A percentile compares a stretch with the other conserved stretches of the same genome.
These are phyloP conservation scores for Probosciger aterrimus DNA, from an alignment of 2,113 vertebrate species.

Conservation along the genomic window DNA sequence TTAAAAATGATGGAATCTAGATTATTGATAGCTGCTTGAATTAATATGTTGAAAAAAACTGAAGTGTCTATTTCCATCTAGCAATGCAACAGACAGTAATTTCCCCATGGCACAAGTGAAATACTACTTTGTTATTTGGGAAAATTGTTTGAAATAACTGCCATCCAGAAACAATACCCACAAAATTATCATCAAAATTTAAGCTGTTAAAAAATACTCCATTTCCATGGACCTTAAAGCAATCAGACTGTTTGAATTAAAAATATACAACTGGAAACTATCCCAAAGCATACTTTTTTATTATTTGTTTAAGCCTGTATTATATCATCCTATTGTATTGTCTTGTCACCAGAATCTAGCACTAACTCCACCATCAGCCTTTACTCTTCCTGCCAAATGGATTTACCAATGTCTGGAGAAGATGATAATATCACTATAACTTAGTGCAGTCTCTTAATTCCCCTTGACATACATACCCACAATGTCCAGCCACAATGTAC, in stretches of 20 bases:
- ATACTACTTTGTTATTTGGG: background rate
- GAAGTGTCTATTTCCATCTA: background rate
- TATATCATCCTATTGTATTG: background rate
- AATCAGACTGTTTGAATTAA: background rate
- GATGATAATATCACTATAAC: background rate
- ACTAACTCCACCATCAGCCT: background rate
- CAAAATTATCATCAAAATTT: background rate
- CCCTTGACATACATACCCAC: background rate
- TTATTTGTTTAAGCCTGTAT: background rate
- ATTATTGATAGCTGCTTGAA: background rate
- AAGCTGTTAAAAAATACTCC: background rate
- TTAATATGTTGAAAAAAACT: background rate
- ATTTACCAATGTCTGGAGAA: background rate
- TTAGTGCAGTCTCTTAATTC: background rate
- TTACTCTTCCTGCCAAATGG: background rate
- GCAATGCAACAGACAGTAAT: background rate
- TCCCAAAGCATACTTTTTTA: background rate
- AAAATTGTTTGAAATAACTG: background rate
- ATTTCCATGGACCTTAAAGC: background rate
- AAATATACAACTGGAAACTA: background rate
- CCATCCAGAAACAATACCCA: background rate
- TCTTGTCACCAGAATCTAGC: background rate
- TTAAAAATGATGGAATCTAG: background rate
- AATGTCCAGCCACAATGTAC: background rate
- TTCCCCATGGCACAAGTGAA: background rate